Percentiles rank a stretch among this genome's conserved stretches.
Evolutionary conservation across 2,113 vertebrate genomes (phyloP).

Genomic region (Melospiza melodia): DNA sequence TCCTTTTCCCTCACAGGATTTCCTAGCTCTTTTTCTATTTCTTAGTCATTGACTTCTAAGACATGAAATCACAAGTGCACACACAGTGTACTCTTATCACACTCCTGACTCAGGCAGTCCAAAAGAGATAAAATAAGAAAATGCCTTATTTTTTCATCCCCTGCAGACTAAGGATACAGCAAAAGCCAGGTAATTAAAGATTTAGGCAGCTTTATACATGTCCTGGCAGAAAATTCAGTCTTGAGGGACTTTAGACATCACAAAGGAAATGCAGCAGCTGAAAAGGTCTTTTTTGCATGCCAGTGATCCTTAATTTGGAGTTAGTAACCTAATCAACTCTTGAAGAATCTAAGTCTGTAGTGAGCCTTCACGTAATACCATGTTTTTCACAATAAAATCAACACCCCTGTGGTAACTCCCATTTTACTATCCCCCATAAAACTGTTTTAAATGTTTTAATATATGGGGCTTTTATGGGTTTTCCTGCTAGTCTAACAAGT

Average conservation of each 20-base stretch:
- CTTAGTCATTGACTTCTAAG: background rate
- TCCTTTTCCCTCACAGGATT: background rate
- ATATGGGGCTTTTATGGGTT: background rate
- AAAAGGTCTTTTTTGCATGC: background rate
- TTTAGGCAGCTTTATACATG: background rate
- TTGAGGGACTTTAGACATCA: background rate
- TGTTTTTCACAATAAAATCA: background rate
- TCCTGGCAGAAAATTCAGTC: slow-evolving; percentile 12
- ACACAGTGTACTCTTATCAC: background rate
- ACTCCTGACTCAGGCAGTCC: background rate
- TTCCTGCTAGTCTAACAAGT: background rate
- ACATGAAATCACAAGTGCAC: background rate
- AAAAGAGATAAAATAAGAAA: slow-evolving; percentile 2
- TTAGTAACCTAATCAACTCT: background rate
- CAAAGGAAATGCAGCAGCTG: background rate
- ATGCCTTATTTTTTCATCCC: background rate
- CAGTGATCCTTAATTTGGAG: background rate
- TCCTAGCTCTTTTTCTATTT: background rate
- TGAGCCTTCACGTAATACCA: background rate
- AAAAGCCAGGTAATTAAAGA: slow-evolving; percentile 32
- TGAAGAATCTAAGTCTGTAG: background rate
- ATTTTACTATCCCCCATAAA: background rate
- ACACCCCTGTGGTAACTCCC: background rate
- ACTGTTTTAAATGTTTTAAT: background rate
- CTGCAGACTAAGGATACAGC: background rate